These are phyloP conservation scores for Turdus rufiventris DNA, from an alignment of 2,113 vertebrate species.

Conservation along the genomic window DNA sequence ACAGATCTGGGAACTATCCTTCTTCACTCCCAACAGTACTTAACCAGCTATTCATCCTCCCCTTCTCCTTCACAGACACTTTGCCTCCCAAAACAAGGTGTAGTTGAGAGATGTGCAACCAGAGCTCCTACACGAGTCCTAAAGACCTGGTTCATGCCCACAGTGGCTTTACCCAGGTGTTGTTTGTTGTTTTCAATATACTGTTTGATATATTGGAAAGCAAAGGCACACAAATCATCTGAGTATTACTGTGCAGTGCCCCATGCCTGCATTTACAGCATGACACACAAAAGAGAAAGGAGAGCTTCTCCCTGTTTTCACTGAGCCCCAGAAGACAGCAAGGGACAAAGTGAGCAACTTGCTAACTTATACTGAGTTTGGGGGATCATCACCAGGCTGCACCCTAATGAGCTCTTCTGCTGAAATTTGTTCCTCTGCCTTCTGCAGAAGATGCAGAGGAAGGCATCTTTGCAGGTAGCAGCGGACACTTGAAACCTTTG, in stretches of 20 bases:
- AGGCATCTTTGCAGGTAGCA: neutral
- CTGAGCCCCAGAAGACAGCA: neutral
- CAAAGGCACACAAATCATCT: neutral
- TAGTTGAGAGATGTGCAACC: neutral
- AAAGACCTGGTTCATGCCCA: neutral
- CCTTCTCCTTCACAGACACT: neutral
- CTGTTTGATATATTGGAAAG: neutral
- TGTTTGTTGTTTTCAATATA: neutral
- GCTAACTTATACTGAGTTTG: neutral
- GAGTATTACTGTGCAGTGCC: neutral
- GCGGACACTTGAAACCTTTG: neutral
- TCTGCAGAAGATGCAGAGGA: neutral
- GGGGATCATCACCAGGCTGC: neutral
- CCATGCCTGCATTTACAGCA: rapidly evolving
- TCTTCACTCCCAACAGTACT: neutral
- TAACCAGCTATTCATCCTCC: neutral
- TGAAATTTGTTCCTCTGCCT: neutral
- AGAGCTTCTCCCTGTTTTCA: neutral
- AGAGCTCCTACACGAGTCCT: neutral
- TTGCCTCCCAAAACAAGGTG: neutral
- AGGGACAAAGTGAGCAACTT: neutral
- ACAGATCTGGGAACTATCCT: neutral
- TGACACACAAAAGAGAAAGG: neutral
- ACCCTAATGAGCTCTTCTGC: neutral
- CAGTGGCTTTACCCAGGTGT: neutral